Evolutionary conservation across 2,113 vertebrate species (phyloP).

Genomic region (Percopsis transmontana): DNA sequence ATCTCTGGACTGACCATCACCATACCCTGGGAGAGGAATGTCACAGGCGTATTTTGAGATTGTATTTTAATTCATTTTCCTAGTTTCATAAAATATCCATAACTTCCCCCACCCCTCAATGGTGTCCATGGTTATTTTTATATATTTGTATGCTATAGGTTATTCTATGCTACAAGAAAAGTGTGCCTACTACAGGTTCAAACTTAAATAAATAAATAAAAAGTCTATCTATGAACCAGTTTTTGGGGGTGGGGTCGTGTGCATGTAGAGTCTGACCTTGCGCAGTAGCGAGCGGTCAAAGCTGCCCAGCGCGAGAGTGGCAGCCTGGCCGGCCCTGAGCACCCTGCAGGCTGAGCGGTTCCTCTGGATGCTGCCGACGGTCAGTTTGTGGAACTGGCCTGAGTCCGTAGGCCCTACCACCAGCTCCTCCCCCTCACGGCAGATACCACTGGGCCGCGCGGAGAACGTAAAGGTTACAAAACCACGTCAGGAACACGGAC

Average conservation of each 20-base stretch:
- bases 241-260: too few species aligned
- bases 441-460: constrained; percentile 86
- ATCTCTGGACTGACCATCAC: constrained; percentile 98
- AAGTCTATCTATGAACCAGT: too few species aligned
- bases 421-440: constrained; percentile 92
- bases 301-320: constrained; percentile 89
- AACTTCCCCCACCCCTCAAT: too few species aligned
- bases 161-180: too few species aligned
- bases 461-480: background rate
- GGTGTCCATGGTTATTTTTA: too few species aligned
- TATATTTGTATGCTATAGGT: too few species aligned
- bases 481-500: too few species aligned
- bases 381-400: constrained; percentile 88
- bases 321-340: constrained; percentile 93
- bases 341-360: constrained; percentile 95
- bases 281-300: constrained; percentile 93
- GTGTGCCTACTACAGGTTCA: too few species aligned
- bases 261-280: constrained; percentile 81
- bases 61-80: too few species aligned
- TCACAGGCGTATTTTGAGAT: background rate
- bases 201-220: too few species aligned
- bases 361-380: constrained; percentile 94
- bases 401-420: constrained; percentile 93
- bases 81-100: too few species aligned
- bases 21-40: constrained; percentile 84